Base-by-base conservation (phyloP, 2,888 invertebrate genomes). In the Philaethria dido region DNA sequence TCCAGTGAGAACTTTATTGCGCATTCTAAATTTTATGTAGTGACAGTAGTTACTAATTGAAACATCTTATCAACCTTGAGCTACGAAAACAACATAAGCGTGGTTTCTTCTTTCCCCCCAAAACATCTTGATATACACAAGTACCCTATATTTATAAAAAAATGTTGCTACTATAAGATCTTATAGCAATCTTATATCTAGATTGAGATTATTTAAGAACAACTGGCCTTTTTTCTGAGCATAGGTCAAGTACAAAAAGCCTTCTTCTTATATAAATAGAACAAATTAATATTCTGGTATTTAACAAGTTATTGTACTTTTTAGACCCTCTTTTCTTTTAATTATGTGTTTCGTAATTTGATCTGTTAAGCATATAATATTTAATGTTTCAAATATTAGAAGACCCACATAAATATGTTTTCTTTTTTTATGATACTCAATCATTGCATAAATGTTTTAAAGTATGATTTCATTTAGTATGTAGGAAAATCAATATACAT, bases 1-100 rank as follows among this genome's bases (percentile, higher is more conserved):
- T 78, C 50, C 81, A 87, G 91, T 92, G 79, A 83, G 88, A 75
- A 75, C 75, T 76, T n/a, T 78, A 82, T 78, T 91, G 84, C 91
- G 91, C 88, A 89, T 83, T 85, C 74, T 77, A 66, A 54, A 62
- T 50, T 73, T 76, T 75, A 73, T 69, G 68, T 75, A 78, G 76
- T 89, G 89, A 86, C 89, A 88, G 81, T 87, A 89, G 81, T 84
- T 69, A 65, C 80, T 74, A 73, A 72, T 78, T 76, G 76, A 76
- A 78, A 81, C 83, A 86, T 86, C 82, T 65, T 87, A 84, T 83
- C 87, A 91, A 88, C 91, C 91, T 91, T 92, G 91, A 87, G 80
- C 70, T 44, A 62, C 50, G 64, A 61, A 68, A 62, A 62, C 62
- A 64, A 69, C 57, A 63, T 62, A 50, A 68, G 29, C 48, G 62